Evolutionary conservation across 2,797 vertebrate species (phyloP), one percentile per base, ranked within the genome.

Genomic region (Gadopsis marmoratus): DNA sequence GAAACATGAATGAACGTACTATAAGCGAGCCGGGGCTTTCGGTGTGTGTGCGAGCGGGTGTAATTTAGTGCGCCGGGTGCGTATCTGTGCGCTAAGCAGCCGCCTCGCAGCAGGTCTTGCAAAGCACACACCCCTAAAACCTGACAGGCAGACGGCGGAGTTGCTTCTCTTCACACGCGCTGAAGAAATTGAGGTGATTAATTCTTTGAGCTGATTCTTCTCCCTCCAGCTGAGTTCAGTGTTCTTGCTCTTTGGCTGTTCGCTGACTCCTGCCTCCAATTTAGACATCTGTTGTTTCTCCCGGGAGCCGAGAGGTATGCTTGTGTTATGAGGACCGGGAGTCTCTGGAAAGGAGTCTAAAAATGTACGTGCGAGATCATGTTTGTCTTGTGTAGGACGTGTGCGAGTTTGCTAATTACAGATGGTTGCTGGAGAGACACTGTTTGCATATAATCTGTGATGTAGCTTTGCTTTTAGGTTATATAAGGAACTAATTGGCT

Each of bases 401-500:
- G 16, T 17, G 10, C 70, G 35, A 43, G 31, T 21, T 58, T 13
- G 33, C 58, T 79, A 72, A 75, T 85, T 71, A 79, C 72, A 63
- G 47, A 31, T 7, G 35, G 33, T 26, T 74, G 69, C 78, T 64
- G 71, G 66, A 69, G 26, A 48, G 56, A 47, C 29, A 26, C 6
- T 66, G 74, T 75, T 54, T 74, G 71, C 64, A 67, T 78, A n/a
- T 56, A 76, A 64, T 78, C 65, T 5, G 64, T 50, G 74, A 68
- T 77, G 77, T 56, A 70, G 71, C 78, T 81, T 79, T 83, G 71
- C 78, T 66, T 83, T 75, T 26, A 64, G 73, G 78, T 83, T 91
- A 84, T 74, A 79, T 83, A 78, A 86, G 59, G 51, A 83, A 55
- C 74, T 78, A 90, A 90, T 90, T 87, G 80, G 81, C 89, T 86